Percentiles rank a stretch among this genome's conserved stretches.
These are phyloP conservation scores for Chirona hameri DNA, from an alignment of 2,888 invertebrate genomes.

Conservation along the genomic window DNA sequence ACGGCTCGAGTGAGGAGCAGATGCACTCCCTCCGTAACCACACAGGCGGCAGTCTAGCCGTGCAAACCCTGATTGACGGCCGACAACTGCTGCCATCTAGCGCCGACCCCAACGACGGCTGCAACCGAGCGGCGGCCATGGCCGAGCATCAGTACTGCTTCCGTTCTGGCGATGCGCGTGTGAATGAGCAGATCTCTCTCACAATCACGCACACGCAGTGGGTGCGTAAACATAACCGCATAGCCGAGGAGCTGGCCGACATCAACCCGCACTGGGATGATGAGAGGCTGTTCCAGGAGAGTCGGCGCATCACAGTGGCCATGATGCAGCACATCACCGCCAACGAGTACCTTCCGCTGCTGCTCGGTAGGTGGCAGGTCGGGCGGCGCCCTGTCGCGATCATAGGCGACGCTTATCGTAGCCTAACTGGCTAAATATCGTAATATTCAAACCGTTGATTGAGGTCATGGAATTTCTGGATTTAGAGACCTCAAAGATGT, in stretches of 20 bases:
- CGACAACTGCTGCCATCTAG: constrained; percentile 61
- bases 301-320: constrained; percentile 70
- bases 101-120: constrained; percentile 65
- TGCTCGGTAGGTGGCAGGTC: constrained; percentile 58
- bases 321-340: constrained; percentile 84
- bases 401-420: too few species aligned
- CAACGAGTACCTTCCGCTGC: constrained; percentile 71
- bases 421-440: too few species aligned
- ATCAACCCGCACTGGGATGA: constrained; percentile 77
- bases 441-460: too few species aligned
- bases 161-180: constrained; percentile 71
- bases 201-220: constrained; percentile 81
- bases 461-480: too few species aligned
- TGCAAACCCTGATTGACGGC: constrained; percentile 55
- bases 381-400: neutral
- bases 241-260: constrained; percentile 59
- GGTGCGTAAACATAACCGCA: constrained; percentile 78
- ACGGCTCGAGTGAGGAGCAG: constrained; percentile 57
- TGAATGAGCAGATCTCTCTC: constrained; percentile 80
- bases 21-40: constrained; percentile 29
- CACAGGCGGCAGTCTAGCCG: constrained; percentile 33
- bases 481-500: too few species aligned
- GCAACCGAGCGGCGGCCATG: constrained; percentile 66
- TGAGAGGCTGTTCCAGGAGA: constrained; percentile 54
- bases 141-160: constrained; percentile 74